A percentile compares a stretch with the other conserved stretches of the same genome.
Conservation (phyloP, 2,113 vertebrate species). For the Thamnophis sirtalis region DNA sequence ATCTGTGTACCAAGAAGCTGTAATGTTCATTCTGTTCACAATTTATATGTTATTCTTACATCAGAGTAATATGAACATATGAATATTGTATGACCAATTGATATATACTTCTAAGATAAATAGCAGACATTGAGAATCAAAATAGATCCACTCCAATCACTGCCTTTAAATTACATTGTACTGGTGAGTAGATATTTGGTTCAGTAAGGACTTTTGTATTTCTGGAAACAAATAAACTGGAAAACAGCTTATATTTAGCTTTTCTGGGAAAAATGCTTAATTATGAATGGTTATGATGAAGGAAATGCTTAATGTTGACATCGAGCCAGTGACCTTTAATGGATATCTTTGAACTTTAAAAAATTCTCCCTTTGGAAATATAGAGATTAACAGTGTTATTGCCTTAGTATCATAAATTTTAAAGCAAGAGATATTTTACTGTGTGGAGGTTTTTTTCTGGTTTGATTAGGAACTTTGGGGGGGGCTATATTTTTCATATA, state of each 20-base stretch:
- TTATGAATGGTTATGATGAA: background rate
- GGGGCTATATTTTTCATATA: background rate
- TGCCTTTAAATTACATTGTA: background rate
- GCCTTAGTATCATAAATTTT: background rate
- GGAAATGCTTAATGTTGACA: background rate
- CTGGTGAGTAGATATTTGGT: background rate
- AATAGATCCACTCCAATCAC: background rate
- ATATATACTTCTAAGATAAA: background rate
- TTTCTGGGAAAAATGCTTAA: background rate
- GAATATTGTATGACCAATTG: background rate
- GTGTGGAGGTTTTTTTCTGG: background rate
- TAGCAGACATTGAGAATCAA: background rate
- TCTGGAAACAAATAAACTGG: background rate
- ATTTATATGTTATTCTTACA: conserved; percentile 1
- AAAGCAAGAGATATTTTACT: background rate
- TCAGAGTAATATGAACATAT: background rate
- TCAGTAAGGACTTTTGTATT: background rate
- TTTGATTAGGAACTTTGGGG: background rate
- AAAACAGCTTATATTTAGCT: background rate
- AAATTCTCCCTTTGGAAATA: background rate
- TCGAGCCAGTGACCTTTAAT: background rate
- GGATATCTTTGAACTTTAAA: background rate
- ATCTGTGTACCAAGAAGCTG: conserved; percentile 18
- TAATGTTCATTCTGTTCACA: conserved; percentile 33
- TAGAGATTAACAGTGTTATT: background rate